Conservation (phyloP, 2,888 invertebrate species). For the Leptinotarsa rubiginosa region DNA sequence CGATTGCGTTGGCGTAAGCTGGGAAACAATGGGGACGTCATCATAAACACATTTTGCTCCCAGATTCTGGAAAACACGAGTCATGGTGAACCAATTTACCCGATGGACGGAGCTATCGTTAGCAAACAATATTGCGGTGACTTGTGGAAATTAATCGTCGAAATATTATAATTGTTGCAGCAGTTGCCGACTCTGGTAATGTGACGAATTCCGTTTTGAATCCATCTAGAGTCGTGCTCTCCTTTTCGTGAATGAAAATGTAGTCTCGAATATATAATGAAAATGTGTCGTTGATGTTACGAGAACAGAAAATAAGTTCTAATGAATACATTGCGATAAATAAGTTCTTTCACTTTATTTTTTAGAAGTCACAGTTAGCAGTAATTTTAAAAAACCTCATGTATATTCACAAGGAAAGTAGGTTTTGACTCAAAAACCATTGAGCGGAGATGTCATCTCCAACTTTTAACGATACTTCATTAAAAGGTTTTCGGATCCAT, state of each 20-base stretch:
- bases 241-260: background rate
- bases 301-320: too few species aligned
- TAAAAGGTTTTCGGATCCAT: too few species aligned
- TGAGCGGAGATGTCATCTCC: too few species aligned
- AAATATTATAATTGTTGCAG: slow-evolving; percentile 66
- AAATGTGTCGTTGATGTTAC: too few species aligned
- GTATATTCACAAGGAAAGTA: too few species aligned
- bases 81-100: slow-evolving; percentile 66
- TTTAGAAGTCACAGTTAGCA: too few species aligned
- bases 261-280: background rate
- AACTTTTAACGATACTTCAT: too few species aligned
- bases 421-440: too few species aligned
- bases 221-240: slow-evolving; percentile 9
- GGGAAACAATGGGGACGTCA: slow-evolving; percentile 65
- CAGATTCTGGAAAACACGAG: slow-evolving; percentile 64
- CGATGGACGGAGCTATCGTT: slow-evolving; percentile 64
- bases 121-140: slow-evolving; percentile 66
- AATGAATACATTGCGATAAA: too few species aligned
- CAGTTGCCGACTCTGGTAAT: slow-evolving; percentile 57
- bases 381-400: too few species aligned
- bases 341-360: too few species aligned
- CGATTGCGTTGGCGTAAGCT: slow-evolving; percentile 50
- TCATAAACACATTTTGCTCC: slow-evolving; percentile 66
- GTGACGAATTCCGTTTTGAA: slow-evolving; percentile 45
- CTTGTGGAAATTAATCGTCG: slow-evolving; percentile 66